A percentile compares a stretch with the other conserved stretches of the same genome.
phyloP scores from a whole-genome alignment of 2,888 invertebrate genomes.

The Rhynchonema sp. region DNA sequence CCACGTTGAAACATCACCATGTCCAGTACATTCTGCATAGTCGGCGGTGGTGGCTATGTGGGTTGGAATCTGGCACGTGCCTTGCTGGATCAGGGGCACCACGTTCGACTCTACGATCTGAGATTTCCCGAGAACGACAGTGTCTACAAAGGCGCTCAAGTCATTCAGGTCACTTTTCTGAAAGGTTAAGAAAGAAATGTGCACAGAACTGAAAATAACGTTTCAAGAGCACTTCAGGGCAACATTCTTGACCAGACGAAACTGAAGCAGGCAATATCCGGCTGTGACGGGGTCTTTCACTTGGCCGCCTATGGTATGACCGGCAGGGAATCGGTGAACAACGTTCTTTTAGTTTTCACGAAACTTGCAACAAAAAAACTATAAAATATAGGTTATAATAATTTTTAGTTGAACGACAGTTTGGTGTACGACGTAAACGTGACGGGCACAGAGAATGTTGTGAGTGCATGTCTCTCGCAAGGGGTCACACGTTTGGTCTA shows the following conservation, averaged over 20 bases:
- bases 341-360: too few species aligned
- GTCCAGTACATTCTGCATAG: slow-evolving; percentile 18
- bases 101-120: slow-evolving; percentile 28
- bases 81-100: slow-evolving; percentile 24
- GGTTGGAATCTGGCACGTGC: slow-evolving; percentile 29
- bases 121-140: slow-evolving; percentile 1
- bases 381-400: too few species aligned
- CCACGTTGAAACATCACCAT: too few species aligned
- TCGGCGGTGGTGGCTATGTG: slow-evolving; percentile 32
- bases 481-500: slow-evolving; percentile 30
- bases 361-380: too few species aligned
- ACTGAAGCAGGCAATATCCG: slow-evolving; percentile 21
- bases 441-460: slow-evolving; percentile 30
- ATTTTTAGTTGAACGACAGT: slow-evolving; percentile 27
- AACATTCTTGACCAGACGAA: slow-evolving; percentile 23
- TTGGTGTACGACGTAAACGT: slow-evolving; percentile 31
- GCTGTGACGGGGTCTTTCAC: slow-evolving; percentile 32
- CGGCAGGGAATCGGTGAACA: slow-evolving; percentile 20
- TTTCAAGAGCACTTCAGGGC: too few species aligned
- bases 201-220: too few species aligned
- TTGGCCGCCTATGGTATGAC: slow-evolving; percentile 36
- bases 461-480: slow-evolving; percentile 26
- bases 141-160: background rate
- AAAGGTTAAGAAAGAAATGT: too few species aligned
- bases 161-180: background rate